Conservation (phyloP, 2,797 vertebrate species). For the Microctenopoma stevenorrisi region DNA sequence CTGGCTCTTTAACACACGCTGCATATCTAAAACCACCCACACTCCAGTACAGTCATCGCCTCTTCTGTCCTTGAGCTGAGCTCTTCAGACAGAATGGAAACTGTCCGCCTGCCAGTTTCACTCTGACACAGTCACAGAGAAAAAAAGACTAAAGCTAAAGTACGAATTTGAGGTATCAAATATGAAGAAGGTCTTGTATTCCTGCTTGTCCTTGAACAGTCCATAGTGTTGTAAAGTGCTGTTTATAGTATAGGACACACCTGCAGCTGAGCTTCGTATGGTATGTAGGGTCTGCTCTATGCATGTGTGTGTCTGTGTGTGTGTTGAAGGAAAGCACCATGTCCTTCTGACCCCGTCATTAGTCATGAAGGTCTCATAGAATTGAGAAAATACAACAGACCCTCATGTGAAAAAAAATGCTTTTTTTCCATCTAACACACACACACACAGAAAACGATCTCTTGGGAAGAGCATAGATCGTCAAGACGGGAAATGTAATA, state of each 20-base stretch:
- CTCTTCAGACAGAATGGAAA: conserved; percentile 69
- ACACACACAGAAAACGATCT: conserved; percentile 33
- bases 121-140: conserved; percentile 42
- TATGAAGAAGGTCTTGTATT: conserved; percentile 5
- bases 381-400: conserved; percentile 43
- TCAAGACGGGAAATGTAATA: conserved; percentile 62
- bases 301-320: conserved; percentile 35
- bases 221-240: conserved; percentile 2
- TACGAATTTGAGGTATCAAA: background rate
- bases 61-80: conserved; percentile 46
- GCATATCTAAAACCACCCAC: conserved; percentile 47
- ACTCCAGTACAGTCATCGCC: conserved; percentile 42
- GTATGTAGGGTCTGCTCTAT: conserved; percentile 27
- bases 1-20: conserved; percentile 17
- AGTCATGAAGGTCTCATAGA: conserved; percentile 61
- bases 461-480: conserved; percentile 31
- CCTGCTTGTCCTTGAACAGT: conserved; percentile 4
- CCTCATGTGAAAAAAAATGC: conserved; percentile 71
- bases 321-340: conserved; percentile 24
- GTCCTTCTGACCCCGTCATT: conserved; percentile 48
- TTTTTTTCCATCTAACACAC: conserved; percentile 71
- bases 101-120: conserved; percentile 58
- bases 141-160: conserved; percentile 1
- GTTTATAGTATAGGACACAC: conserved; percentile 8
- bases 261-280: conserved; percentile 15